These are phyloP conservation scores for Myripristis murdjan DNA, from an alignment of 2,797 vertebrate genomes.

Conservation along the genomic window DNA sequence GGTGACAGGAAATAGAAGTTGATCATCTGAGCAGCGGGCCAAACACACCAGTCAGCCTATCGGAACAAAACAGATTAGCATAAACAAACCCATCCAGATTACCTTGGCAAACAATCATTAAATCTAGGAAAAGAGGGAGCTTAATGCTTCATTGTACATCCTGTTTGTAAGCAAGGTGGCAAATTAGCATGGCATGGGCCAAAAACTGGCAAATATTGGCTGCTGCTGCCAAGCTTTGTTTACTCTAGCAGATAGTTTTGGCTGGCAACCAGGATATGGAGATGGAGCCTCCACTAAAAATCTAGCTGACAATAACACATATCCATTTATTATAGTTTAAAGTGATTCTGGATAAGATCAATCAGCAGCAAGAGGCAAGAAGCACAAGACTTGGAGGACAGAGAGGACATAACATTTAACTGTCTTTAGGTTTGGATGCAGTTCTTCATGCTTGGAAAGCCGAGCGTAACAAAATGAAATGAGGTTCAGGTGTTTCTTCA, in stretches of 20 bases:
- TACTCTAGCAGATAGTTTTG: neutral
- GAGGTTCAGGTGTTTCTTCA: neutral
- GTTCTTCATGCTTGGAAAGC: neutral
- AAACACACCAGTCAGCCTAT: conserved; percentile 94
- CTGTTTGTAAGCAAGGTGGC: too few species aligned
- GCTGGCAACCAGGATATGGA: neutral
- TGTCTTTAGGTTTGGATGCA: neutral
- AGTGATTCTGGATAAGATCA: too few species aligned
- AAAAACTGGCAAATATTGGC: neutral
- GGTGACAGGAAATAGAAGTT: conserved; percentile 94
- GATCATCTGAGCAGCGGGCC: conserved; percentile 92
- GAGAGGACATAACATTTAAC: too few species aligned
- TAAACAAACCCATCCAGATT: conserved; percentile 14
- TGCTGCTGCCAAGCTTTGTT: neutral
- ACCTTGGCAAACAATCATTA: neutral
- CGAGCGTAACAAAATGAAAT: neutral
- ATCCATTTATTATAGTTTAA: too few species aligned
- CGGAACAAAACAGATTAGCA: conserved; percentile 19
- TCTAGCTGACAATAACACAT: neutral
- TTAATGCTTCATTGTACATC: neutral
- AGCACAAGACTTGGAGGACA: too few species aligned
- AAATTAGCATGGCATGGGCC: neutral
- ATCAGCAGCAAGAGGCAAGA: too few species aligned
- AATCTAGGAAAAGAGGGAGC: neutral
- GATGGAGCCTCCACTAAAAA: neutral